Conservation (phyloP, 2,888 invertebrate species). For the Diploptera punctata region DNA sequence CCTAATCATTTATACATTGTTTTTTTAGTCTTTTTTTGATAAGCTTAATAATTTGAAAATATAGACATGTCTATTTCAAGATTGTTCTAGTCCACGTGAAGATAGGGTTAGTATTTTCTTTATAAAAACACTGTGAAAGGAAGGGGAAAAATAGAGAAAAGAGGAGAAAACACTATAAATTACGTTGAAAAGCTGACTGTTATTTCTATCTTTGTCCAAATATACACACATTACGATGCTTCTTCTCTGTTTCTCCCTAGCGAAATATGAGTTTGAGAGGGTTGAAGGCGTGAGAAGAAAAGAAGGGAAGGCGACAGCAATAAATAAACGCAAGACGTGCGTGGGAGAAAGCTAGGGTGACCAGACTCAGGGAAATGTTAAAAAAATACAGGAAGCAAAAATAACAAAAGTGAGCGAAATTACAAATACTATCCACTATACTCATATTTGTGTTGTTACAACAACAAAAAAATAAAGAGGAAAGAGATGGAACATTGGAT, state of each 20-base stretch:
- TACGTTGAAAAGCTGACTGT: slow-evolving; percentile 48
- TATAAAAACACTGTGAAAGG: not conserved
- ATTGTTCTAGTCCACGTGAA: not conserved
- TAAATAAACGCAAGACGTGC: slow-evolving; percentile 41
- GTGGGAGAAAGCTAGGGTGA: slow-evolving; percentile 23
- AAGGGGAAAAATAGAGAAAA: not conserved
- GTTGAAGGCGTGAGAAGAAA: slow-evolving; percentile 37
- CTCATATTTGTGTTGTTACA: too few species aligned
- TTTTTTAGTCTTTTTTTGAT: too few species aligned
- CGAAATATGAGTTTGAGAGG: slow-evolving; percentile 50
- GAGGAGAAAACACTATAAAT: slow-evolving; percentile 52
- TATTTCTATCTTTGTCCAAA: slow-evolving; percentile 15
- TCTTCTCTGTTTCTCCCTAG: slow-evolving; percentile 47
- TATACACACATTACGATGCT: not conserved
- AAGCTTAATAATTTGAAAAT: too few species aligned
- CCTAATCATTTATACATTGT: too few species aligned
- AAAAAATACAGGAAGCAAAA: slow-evolving; percentile 14
- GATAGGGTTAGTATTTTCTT: not conserved
- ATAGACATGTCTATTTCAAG: not conserved
- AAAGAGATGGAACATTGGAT: too few species aligned
- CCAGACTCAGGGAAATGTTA: slow-evolving; percentile 15
- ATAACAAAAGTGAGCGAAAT: slow-evolving; percentile 19
- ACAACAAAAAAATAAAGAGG: too few species aligned
- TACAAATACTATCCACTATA: too few species aligned
- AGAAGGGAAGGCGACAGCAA: slow-evolving; percentile 39